A percentile compares a stretch with the other conserved stretches of the same genome.
Evolutionary conservation across 2,797 vertebrate species (phyloP).

Genomic region (Squalus acanthias): DNA sequence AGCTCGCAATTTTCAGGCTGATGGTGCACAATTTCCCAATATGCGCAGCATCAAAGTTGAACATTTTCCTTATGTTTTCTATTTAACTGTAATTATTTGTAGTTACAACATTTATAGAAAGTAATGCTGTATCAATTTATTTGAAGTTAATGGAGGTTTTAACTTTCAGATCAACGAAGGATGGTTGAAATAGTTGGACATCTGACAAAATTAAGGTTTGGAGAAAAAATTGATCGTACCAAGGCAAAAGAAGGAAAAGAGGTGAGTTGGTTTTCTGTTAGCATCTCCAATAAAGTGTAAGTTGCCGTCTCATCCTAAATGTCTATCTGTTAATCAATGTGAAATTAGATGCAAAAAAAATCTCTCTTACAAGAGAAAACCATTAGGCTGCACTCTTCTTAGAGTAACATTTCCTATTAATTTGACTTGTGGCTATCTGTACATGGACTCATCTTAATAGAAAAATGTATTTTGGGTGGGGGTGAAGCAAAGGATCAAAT

Average conservation of each 20-base stretch:
- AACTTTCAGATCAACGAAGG: constrained; percentile 79
- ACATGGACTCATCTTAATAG: not conserved
- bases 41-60: not conserved
- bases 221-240: constrained; percentile 72
- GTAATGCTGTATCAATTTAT: not conserved
- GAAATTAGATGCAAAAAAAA: not conserved
- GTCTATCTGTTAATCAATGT: not conserved
- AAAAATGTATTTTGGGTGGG: not conserved
- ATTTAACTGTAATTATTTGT: not conserved
- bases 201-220: constrained; percentile 87
- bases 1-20: not conserved
- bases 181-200: constrained; percentile 90
- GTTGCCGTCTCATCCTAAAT: not conserved
- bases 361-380: no score
- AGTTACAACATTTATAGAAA: not conserved
- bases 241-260: constrained; percentile 82
- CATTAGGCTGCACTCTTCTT: no score
- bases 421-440: not conserved
- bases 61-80: not conserved
- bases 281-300: not conserved
- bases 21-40: not conserved
- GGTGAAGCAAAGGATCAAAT: not conserved
- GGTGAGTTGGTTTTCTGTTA: constrained; percentile 54
- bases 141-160: constrained; percentile 14
- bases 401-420: not conserved